Base-by-base conservation (phyloP, 2,888 invertebrate genomes). In the Sarcophaga caerulescens region DNA sequence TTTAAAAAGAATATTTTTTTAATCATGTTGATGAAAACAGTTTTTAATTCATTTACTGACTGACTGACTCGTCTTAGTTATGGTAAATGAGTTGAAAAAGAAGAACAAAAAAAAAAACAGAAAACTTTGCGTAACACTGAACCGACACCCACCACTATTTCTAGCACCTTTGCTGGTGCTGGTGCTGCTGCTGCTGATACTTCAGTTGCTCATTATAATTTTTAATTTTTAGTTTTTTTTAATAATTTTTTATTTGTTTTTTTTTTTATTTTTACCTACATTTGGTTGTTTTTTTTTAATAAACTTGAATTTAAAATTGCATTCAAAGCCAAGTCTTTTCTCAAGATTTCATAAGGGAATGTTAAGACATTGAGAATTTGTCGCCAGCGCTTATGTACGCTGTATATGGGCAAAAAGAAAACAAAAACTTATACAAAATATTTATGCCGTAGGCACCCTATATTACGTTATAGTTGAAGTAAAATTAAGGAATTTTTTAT, bases 121-220 rank as follows among this genome's bases (percentile, higher is more conserved):
- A 35, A 35, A 35, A 35, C 12, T 52, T 52, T 52, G 12, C 12
- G 17, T 14, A 52, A 57, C 21, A 63, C 66, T 60, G 75, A 44
- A 60, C 8, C 59, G 71, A 84, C 84, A 76, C 84, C 84, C 84
- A 84, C 84, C 70, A 70, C 57, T 76, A 52, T 52, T 52, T 35
- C 35, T 35, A 35, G 35, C 35, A 35, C 35, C 35, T 35, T 35
- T 35, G 3, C 52, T 52, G n/a, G n/a, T n/a, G n/a, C n/a, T n/a
- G 14, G 6, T 4, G 12, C 1, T 52, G 52, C 14, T 17, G 17
- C 14, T 47, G 47, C 14, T 47, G 47, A 11, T 47, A 75, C 60
- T 75, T 52, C 81, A 62, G 52, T 47, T 52, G 21, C 74, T 75
- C 62, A 75, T 75, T 81, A 81, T 69, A 75, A 65, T 81, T 63